These are phyloP conservation scores for Pollenia labialis DNA, from an alignment of 2,888 invertebrate genomes.

Conservation along the genomic window DNA sequence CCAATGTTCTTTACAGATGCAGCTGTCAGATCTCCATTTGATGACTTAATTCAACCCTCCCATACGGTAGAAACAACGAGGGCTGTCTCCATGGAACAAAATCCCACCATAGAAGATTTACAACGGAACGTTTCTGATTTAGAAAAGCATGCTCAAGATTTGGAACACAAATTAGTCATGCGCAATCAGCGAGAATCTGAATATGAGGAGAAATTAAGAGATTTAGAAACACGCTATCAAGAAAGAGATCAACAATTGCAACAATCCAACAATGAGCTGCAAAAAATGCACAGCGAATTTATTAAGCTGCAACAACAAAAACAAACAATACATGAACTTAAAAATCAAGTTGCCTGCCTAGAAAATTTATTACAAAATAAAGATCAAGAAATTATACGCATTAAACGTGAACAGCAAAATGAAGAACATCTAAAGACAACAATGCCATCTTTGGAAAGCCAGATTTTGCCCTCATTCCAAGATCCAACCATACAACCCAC, in stretches of 20 bases:
- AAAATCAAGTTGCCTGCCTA: constrained; percentile 22
- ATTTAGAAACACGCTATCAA: constrained; percentile 65
- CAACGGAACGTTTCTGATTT: constrained; percentile 83
- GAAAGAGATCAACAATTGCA: constrained; percentile 70
- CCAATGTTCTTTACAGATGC: constrained; percentile 81
- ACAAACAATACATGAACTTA: constrained; percentile 32
- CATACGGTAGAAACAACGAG: constrained; percentile 71
- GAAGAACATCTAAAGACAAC: constrained; percentile 74
- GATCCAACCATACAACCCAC: constrained; percentile 76
- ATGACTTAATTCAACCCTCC: constrained; percentile 79
- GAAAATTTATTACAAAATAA: constrained; percentile 51
- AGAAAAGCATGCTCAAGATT: constrained; percentile 83
- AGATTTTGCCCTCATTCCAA: constrained; percentile 72
- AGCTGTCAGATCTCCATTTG: constrained; percentile 79
- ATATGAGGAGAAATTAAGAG: constrained; percentile 77
- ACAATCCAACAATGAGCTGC: constrained; percentile 55
- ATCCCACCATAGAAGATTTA: constrained; percentile 84
- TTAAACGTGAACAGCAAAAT: constrained; percentile 66
- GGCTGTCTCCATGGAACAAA: constrained; percentile 76
- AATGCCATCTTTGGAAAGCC: constrained; percentile 76
- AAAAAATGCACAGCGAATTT: constrained; percentile 54
- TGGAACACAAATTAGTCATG: constrained; percentile 81
- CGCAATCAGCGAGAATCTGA: constrained; percentile 79
- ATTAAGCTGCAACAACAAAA: constrained; percentile 27
- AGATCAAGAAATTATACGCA: constrained; percentile 62